Evolutionary conservation across 2,888 invertebrate species (phyloP).

Genomic region (Rhagonycha fulva): DNA sequence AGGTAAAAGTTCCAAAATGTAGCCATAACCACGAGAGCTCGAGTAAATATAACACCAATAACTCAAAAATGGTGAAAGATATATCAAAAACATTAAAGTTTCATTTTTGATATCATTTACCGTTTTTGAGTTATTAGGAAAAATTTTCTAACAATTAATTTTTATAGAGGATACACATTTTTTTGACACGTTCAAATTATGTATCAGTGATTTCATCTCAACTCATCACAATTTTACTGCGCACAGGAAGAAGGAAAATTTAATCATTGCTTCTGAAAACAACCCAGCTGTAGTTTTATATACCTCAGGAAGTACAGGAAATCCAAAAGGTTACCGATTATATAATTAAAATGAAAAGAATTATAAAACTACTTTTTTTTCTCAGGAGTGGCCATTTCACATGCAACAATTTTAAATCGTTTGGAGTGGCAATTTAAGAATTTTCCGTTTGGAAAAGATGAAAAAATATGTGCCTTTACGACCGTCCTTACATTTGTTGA

Average conservation of each 20-base stretch:
- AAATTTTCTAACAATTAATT: background rate
- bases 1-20: constrained; percentile 50
- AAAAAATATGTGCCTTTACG: constrained; percentile 81
- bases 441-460: constrained; percentile 72
- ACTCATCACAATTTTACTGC: constrained; percentile 43
- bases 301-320: constrained; percentile 88
- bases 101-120: too few relatives aligned
- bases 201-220: constrained; percentile 59
- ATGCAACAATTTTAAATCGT: constrained; percentile 78
- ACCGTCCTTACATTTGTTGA: constrained; percentile 91
- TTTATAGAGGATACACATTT: constrained; percentile 31
- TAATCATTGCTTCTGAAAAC: constrained; percentile 42
- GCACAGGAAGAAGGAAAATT: constrained; percentile 50
- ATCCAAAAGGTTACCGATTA: constrained; percentile 72
- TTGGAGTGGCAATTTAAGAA: constrained; percentile 85
- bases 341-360: background rate
- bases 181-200: constrained; percentile 39
- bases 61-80: too few relatives aligned
- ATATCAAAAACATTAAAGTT: too few relatives aligned
- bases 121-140: too few relatives aligned
- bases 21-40: too few relatives aligned
- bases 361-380: background rate
- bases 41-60: too few relatives aligned
- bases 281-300: constrained; percentile 75
- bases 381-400: constrained; percentile 77